A percentile compares a stretch with the other conserved stretches of the same genome.
phyloP scores from a whole-genome alignment of 2,113 vertebrate species.

The Bettongia penicillata region DNA sequence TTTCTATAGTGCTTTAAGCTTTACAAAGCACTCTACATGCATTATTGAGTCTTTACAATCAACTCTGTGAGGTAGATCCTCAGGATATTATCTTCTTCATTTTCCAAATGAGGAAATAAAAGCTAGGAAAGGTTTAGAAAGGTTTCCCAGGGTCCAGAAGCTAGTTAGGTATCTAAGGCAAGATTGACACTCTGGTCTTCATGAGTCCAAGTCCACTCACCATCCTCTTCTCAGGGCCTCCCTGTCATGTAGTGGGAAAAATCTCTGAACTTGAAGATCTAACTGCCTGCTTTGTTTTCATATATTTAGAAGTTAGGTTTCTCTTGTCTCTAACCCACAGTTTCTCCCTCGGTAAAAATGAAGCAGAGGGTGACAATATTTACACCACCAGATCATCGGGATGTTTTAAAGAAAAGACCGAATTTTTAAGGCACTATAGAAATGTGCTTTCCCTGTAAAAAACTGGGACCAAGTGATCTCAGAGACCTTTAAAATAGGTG shows the following conservation, averaged over 20 bases:
- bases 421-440: neutral
- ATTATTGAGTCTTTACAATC: neutral
- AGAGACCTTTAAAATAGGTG: neutral
- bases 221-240: neutral
- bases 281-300: neutral
- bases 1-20: neutral
- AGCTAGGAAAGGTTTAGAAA: neutral
- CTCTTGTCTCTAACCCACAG: neutral
- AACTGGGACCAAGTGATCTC: neutral
- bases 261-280: neutral
- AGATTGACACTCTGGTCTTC: neutral
- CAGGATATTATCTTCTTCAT: neutral
- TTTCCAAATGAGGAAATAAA: neutral
- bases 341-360: neutral
- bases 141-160: neutral
- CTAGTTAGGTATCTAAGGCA: neutral
- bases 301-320: neutral
- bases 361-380: neutral
- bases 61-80: neutral
- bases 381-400: neutral
- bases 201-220: neutral
- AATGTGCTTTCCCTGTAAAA: neutral
- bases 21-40: neutral
- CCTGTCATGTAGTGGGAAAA: neutral
- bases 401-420: neutral